phyloP scores from a whole-genome alignment of 2,888 invertebrate genomes.

The Graphium colonna region DNA sequence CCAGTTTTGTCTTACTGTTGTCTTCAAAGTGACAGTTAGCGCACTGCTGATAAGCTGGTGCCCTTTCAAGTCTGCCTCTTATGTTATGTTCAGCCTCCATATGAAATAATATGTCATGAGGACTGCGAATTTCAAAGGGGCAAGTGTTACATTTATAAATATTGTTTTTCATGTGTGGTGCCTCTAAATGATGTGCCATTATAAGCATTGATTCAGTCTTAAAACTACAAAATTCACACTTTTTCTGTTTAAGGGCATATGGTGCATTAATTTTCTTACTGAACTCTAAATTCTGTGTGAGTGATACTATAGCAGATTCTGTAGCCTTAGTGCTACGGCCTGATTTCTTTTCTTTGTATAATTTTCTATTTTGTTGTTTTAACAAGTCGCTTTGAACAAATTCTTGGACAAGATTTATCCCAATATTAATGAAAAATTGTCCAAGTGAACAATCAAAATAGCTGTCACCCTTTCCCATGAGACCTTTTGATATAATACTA shows the following conservation, averaged over 20 bases:
- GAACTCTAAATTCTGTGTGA: constrained; percentile 92
- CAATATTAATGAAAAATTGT: constrained; percentile 95
- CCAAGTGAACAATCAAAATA: constrained; percentile 95
- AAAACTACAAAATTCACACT: constrained; percentile 95
- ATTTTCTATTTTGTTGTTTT: constrained; percentile 92
- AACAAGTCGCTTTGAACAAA: constrained; percentile 95
- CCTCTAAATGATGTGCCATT: constrained; percentile 94
- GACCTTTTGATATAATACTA: constrained; percentile 59
- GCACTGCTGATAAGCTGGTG: constrained; percentile 95
- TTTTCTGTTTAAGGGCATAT: constrained; percentile 87
- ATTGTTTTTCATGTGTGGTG: constrained; percentile 94
- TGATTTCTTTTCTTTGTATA: constrained; percentile 84
- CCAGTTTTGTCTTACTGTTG: constrained; percentile 94
- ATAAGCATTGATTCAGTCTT: constrained; percentile 93
- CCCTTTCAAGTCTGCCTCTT: constrained; percentile 92
- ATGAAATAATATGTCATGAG: constrained; percentile 94
- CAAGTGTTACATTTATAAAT: constrained; percentile 94
- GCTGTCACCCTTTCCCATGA: constrained; percentile 80
- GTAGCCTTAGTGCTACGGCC: constrained; percentile 85
- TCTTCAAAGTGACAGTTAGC: constrained; percentile 97
- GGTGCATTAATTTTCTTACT: constrained; percentile 94
- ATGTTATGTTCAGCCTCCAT: constrained; percentile 96
- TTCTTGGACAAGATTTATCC: constrained; percentile 95
- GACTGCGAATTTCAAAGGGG: constrained; percentile 90
- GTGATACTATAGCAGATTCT: constrained; percentile 90